Percentiles rank a stretch among this genome's conserved stretches.
Conservation (phyloP, 2,113 vertebrate species). For the Azemiops feae region DNA sequence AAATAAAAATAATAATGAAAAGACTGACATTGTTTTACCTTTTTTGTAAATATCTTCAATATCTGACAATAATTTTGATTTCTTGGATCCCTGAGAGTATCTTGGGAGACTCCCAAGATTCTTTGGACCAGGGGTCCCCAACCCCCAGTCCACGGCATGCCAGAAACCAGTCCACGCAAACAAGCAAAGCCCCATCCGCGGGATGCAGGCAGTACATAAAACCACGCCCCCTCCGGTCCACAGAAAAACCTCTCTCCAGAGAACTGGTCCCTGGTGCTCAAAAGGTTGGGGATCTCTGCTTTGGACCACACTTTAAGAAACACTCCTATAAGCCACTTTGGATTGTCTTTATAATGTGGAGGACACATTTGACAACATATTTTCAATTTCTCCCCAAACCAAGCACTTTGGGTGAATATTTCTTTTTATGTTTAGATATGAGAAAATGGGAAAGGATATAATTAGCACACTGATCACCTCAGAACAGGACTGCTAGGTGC, state of each 20-base stretch:
- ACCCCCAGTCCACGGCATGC: too few relatives aligned
- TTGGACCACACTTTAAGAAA: not conserved
- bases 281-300: too few relatives aligned
- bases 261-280: too few relatives aligned
- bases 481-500: not conserved
- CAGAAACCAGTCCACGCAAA: too few relatives aligned
- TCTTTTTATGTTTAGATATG: constrained; percentile 8
- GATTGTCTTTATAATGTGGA: not conserved
- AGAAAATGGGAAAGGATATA: constrained; percentile 2
- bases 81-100: not conserved
- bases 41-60: not conserved
- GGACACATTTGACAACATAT: not conserved
- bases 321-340: not conserved
- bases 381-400: not conserved
- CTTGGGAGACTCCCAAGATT: not conserved
- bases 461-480: not conserved
- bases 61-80: not conserved
- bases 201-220: too few relatives aligned
- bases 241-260: too few relatives aligned
- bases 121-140: not conserved
- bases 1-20: not conserved
- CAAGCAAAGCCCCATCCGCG: too few relatives aligned
- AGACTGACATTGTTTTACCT: not conserved
- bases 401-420: not conserved
- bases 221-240: too few relatives aligned